A percentile compares a stretch with the other conserved stretches of the same genome.
Conservation (phyloP, 2,113 vertebrate genomes). For the Xenopus laevis region DNA sequence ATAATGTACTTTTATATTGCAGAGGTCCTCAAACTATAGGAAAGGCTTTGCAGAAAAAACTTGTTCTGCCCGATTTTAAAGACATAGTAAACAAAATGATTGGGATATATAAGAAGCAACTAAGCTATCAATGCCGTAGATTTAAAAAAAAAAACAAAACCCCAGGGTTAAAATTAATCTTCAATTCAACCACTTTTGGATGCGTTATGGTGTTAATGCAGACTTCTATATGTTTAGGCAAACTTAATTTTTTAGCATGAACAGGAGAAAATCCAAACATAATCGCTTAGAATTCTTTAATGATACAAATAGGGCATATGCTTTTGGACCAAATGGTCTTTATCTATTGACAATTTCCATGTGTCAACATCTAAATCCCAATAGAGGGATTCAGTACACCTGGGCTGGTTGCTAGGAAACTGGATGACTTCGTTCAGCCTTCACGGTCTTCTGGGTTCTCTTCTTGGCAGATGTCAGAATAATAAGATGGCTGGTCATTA, state of each 20-base stretch:
- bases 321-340: conserved; percentile 19
- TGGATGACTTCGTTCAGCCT: conserved; percentile 36
- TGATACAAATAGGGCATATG: neutral
- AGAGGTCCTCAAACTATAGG: neutral
- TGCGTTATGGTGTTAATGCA: neutral
- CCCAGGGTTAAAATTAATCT: neutral
- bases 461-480: conserved; percentile 34
- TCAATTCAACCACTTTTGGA: neutral
- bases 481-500: conserved; percentile 30
- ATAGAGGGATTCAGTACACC: conserved; percentile 31
- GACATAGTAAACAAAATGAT: too few relatives aligned
- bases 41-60: neutral
- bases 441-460: conserved; percentile 27
- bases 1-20: neutral
- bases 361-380: conserved; percentile 24
- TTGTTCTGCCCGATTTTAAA: too few relatives aligned
- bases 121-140: neutral
- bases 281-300: neutral
- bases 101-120: neutral
- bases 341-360: conserved; percentile 28
- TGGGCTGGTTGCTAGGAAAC: conserved; percentile 57
- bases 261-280: too few relatives aligned
- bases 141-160: too few relatives aligned
- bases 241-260: neutral
- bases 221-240: too few relatives aligned